These are phyloP conservation scores for Dreissena rostriformis DNA, from an alignment of 1,140 invertebrate genomes.

Conservation along the genomic window DNA sequence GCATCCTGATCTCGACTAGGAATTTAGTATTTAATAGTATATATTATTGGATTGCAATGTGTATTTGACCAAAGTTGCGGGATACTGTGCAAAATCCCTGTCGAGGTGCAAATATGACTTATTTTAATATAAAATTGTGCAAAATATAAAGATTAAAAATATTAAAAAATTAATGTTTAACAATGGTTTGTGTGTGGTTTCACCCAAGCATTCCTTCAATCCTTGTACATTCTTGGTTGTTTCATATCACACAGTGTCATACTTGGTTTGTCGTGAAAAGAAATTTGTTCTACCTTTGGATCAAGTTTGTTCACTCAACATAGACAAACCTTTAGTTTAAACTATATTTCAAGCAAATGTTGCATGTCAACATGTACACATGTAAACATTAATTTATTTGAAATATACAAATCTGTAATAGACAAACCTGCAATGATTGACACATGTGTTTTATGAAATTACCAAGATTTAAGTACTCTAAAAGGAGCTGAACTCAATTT, in stretches of 20 bases:
- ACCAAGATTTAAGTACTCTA: too few species aligned
- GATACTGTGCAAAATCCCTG: slow-evolving; percentile 17
- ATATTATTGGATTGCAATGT: slow-evolving; percentile 54
- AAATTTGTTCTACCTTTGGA: background rate
- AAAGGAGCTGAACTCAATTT: too few species aligned
- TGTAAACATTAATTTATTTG: too few species aligned
- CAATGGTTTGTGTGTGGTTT: background rate
- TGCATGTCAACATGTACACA: too few species aligned
- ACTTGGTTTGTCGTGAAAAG: background rate
- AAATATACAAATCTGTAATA: too few species aligned
- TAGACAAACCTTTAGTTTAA: too few species aligned
- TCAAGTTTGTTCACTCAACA: too few species aligned
- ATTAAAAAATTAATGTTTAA: slow-evolving; percentile 41
- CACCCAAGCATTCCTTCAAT: background rate
- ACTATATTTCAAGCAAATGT: too few species aligned
- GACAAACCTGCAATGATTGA: too few species aligned
- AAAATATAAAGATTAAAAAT: slow-evolving; percentile 57
- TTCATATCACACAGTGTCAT: slow-evolving; percentile 7
- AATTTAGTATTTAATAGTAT: slow-evolving; percentile 44
- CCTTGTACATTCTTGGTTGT: background rate
- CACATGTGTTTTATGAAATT: too few species aligned
- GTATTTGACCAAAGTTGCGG: slow-evolving; percentile 54
- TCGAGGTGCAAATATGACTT: slow-evolving; percentile 45
- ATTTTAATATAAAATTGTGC: slow-evolving; percentile 59
- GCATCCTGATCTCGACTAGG: slow-evolving; percentile 55